Percentiles rank a stretch among this genome's conserved stretches.
phyloP scores from a whole-genome alignment of 2,113 vertebrate genomes.

The Aythya baeri region DNA sequence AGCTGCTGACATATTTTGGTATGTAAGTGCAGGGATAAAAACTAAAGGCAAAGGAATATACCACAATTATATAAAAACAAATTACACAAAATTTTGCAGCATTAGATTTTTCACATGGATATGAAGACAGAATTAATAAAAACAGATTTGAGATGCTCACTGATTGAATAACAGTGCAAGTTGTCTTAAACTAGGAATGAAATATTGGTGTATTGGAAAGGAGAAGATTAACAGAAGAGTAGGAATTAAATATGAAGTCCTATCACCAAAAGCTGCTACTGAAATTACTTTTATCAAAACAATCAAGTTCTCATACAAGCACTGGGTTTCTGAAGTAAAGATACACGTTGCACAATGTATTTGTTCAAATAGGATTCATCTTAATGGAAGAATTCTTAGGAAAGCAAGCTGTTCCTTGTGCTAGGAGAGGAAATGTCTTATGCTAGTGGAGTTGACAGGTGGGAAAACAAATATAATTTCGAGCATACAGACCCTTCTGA shows the following conservation, averaged over 20 bases:
- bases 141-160: neutral
- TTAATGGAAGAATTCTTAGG: neutral
- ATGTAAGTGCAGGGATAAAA: neutral
- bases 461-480: neutral
- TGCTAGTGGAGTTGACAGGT: neutral
- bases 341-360: neutral
- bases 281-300: neutral
- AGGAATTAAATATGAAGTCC: neutral
- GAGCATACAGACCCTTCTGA: neutral
- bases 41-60: neutral
- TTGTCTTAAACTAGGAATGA: neutral
- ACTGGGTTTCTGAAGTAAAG: neutral
- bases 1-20: neutral
- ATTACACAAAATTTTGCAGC: neutral
- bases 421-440: neutral
- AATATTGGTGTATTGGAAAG: neutral
- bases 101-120: neutral
- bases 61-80: neutral
- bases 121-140: neutral
- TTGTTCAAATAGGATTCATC: neutral
- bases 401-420: slow-evolving; percentile 26
- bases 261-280: neutral
- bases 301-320: neutral
- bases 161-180: neutral
- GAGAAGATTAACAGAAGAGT: neutral